Evolutionary conservation across 1,140 invertebrate species (phyloP), one percentile per base, ranked within the genome.

Genomic region (Polyergus mexicanus): DNA sequence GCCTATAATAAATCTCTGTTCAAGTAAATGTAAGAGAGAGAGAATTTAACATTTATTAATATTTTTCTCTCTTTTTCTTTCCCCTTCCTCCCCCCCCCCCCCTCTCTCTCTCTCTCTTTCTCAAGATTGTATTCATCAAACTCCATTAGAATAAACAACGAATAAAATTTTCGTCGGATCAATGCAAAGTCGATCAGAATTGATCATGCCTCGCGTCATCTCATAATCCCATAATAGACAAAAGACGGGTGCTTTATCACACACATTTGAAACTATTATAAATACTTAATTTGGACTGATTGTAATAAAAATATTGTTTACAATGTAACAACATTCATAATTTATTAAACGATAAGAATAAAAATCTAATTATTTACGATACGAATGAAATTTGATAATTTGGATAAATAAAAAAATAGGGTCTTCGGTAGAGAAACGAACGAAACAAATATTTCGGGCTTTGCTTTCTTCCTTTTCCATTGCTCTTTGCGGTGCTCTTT

Each of bases 261-360:
- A 5, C 28, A 44, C 60, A 1, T 58, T 75, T 41, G 5, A 76
- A 41, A 44, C 25, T 38, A 0, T 25, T 38, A 16, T 13, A n/a
- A 56, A 74, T 38, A 11, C 0, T 63, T 76, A 28, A 41, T 76
- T 76, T 25, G 13, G 1, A 76, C 6, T 38, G 2, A 22, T 25
- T 58, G 7, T 28, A 10, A 41, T 5, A 13, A 74, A 56, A 51
- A 56, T 72, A 32, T 51, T 72, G 0, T 51, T 13, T 72, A 47
- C 32, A 3, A 58, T 41, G 22, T 25, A 62, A 19, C 8, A 16
- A 62, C 7, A 60, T 58, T 62, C 25, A 28, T 38, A 35, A 32
- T 16, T 76, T n/a, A 76, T n/a, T 41, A 3, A 63, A 5, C 10
- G 41, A 41, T 32, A 74, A 74, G 6, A 75, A 75, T 62, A 16